Base-by-base conservation (phyloP, 2,113 vertebrate species). In the Pogonocichla stellata region DNA sequence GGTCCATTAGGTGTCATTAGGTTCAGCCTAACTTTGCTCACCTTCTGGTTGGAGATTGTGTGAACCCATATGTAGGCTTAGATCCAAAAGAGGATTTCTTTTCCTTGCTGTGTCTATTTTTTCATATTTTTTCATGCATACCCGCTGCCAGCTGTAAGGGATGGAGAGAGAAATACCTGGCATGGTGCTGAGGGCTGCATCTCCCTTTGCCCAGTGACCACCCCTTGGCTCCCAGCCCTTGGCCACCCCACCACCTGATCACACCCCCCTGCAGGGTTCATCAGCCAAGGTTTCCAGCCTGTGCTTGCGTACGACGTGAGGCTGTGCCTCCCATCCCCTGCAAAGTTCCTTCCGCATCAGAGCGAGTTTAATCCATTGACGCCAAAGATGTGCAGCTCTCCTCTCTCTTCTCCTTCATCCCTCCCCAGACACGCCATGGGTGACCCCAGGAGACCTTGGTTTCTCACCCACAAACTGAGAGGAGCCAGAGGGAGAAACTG, bases 231-330 rank as follows among this genome's bases (percentile, higher is more conserved):
- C 48, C 69, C 8, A 16, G n/a, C 33, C 29, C 40, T 14, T 62
- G 61, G 25, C 34, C 64, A 74, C 33, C 7, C 51, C 28, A 6
- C 33, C 4, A 56, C n/a, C 43, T 3, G 1, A 25, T 72, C 34
- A 14, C 57, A 38, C 3, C 36, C 6, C 31, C 11, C 7, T 2
- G 60, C 12, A 56, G 33, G 25, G 33, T 45, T 61, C 58, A 25
- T 85, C 25, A 34, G 17, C 54, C 0, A 0, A 36, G 36, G 15
- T 61, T 80, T 72, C 50, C 40, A 69, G 36, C 1, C 0, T 3
- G 0, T 34, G 40, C 19, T 45, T 43, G 43, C 4, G 4, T 29
- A 19, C 5, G 38, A 34, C 0, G 0, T 61, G 47, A 88, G 42
- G 14, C 20, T 38, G 62, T 54, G 31, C 58, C 57, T 86, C 40